Percentiles rank a stretch among this genome's conserved stretches.
Evolutionary conservation across 2,888 invertebrate species (phyloP).

Genomic region (Cyrtodaria siliqua): DNA sequence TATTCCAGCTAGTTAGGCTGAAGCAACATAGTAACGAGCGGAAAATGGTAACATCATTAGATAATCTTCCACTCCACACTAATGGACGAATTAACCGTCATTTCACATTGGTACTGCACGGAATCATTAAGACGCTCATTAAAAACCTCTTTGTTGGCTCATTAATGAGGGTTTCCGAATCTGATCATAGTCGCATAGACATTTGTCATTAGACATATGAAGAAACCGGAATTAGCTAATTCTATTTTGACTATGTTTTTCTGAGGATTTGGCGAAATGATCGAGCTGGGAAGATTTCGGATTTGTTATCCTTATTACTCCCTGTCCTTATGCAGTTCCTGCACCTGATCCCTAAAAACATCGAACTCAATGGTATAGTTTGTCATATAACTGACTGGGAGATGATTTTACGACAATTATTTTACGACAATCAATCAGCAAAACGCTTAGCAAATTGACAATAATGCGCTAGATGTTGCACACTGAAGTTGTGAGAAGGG

Average conservation of each 20-base stretch:
- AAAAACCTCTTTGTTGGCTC: conserved; percentile 61
- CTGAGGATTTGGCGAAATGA: too few relatives aligned
- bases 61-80: conserved; percentile 48
- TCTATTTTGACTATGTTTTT: neutral
- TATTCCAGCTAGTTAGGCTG: conserved; percentile 48
- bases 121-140: conserved; percentile 62
- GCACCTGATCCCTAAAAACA: too few relatives aligned
- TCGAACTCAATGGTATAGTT: too few relatives aligned
- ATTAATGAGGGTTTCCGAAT: conserved; percentile 62
- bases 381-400: too few relatives aligned
- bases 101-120: conserved; percentile 51
- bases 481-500: too few relatives aligned
- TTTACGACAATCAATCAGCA: too few relatives aligned
- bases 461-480: too few relatives aligned
- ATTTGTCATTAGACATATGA: conserved; percentile 47
- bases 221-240: conserved; percentile 33
- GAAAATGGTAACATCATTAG: conserved; percentile 58
- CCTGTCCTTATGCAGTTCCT: too few relatives aligned
- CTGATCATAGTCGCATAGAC: conserved; percentile 54
- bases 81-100: conserved; percentile 54
- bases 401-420: too few relatives aligned
- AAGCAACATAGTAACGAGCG: conserved; percentile 43
- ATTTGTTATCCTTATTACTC: too few relatives aligned
- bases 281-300: too few relatives aligned
- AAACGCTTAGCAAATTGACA: too few relatives aligned